Conservation (phyloP, 1,140 invertebrate genomes). For the Megathymus violae region DNA sequence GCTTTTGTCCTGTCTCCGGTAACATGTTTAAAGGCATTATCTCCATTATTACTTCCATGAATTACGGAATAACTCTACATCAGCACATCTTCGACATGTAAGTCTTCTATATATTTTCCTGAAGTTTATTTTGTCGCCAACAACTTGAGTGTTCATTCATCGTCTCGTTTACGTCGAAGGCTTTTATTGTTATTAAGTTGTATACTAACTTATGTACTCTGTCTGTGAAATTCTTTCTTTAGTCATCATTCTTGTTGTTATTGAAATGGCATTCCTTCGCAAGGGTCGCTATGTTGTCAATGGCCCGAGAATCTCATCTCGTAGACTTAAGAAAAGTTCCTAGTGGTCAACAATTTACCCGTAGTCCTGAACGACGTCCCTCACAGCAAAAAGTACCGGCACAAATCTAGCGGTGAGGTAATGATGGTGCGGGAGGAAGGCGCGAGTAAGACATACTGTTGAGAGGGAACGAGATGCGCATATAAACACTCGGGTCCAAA, state of each 20-base stretch:
- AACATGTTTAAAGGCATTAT: constrained; percentile 16
- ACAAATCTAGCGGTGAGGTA: constrained; percentile 65
- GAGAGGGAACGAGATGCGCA: constrained; percentile 63
- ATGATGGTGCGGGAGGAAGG: constrained; percentile 55
- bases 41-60: not conserved
- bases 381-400: constrained; percentile 67
- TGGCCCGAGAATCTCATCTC: constrained; percentile 16
- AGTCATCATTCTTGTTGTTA: constrained; percentile 1
- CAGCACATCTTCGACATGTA: too few species aligned
- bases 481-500: constrained; percentile 75
- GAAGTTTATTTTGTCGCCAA: too few species aligned
- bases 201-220: not conserved
- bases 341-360: constrained; percentile 30
- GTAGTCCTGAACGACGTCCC: constrained; percentile 35
- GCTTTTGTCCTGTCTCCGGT: constrained; percentile 43
- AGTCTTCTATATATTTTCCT: too few species aligned
- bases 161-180: too few species aligned
- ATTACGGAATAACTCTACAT: too few species aligned
- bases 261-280: constrained; percentile 4
- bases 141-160: too few species aligned
- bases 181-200: too few species aligned
- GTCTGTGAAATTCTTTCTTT: not conserved
- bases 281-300: constrained; percentile 11
- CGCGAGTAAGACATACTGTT: constrained; percentile 46
- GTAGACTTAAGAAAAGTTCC: constrained; percentile 14